A percentile compares a stretch with the other conserved stretches of the same genome.
Evolutionary conservation across 2,888 invertebrate species (phyloP).

Genomic region (Spicauda simplicius): DNA sequence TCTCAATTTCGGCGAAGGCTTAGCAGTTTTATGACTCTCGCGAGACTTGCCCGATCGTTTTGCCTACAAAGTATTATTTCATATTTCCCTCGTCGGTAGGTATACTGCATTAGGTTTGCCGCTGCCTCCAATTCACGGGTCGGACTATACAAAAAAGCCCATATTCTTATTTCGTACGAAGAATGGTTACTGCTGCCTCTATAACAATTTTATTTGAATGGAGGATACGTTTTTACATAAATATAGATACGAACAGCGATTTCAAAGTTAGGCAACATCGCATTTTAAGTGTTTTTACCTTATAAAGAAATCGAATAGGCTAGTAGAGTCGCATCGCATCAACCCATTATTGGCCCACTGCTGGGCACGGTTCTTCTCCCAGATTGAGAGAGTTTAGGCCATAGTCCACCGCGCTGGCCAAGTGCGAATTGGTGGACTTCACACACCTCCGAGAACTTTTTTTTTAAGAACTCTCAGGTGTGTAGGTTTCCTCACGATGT

Average conservation of each 20-base stretch:
- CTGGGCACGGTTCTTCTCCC: too few species aligned
- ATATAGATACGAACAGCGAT: conserved; percentile 26
- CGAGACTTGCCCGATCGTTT: conserved; percentile 68
- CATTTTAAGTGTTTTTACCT: too few species aligned
- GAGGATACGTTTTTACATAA: conserved; percentile 48
- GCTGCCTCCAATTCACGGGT: conserved; percentile 50
- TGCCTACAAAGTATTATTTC: conserved; percentile 76
- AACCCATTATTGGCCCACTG: too few species aligned
- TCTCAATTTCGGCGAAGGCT: conserved; percentile 73
- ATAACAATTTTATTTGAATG: conserved; percentile 70
- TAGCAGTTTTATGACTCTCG: conserved; percentile 72
- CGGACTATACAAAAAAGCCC: conserved; percentile 59
- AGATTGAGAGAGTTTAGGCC: too few species aligned
- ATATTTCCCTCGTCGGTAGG: conserved; percentile 63
- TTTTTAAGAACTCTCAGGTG: too few species aligned
- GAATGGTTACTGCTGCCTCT: conserved; percentile 61
- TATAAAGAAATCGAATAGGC: too few species aligned
- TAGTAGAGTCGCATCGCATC: too few species aligned
- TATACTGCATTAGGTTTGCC: conserved; percentile 63
- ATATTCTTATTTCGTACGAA: conserved; percentile 62
- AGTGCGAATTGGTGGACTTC: too few species aligned
- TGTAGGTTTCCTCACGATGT: too few species aligned
- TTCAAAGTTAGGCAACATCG: background rate
- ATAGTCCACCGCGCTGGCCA: too few species aligned
- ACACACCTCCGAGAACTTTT: too few species aligned